A percentile compares a stretch with the other conserved stretches of the same genome.
Conservation (phyloP, 2,113 vertebrate genomes). For the Urocitellus parryii region DNA sequence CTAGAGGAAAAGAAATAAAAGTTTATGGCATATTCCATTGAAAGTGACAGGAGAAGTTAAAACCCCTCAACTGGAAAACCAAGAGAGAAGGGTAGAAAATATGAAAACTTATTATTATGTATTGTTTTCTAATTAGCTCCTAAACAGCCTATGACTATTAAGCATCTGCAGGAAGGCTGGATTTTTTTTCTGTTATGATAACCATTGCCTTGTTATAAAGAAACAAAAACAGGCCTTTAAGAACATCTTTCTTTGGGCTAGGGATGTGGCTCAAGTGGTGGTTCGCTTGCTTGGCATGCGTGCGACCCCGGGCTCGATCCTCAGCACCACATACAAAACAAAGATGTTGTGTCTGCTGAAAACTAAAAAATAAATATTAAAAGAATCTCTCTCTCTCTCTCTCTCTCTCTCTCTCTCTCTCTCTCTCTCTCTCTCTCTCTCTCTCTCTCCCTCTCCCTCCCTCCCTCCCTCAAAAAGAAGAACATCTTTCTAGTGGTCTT, state of each 20-base stretch:
- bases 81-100: background rate
- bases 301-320: too few relatives aligned
- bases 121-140: constrained; percentile 51
- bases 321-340: too few relatives aligned
- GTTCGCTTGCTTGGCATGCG: too few relatives aligned
- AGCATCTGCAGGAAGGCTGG: constrained; percentile 34
- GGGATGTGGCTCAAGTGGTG: too few relatives aligned
- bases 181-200: background rate
- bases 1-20: background rate
- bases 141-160: background rate
- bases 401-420: too few relatives aligned
- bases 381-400: too few relatives aligned
- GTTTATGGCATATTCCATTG: background rate
- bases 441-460: too few relatives aligned
- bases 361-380: too few relatives aligned
- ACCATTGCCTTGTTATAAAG: constrained; percentile 19
- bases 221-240: constrained; percentile 39
- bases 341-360: too few relatives aligned
- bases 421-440: too few relatives aligned
- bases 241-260: too few relatives aligned
- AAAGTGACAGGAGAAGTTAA: background rate
- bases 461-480: too few relatives aligned
- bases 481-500: background rate
- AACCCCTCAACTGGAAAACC: background rate
- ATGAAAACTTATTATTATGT: background rate